Evolutionary conservation across 2,797 vertebrate species (phyloP), one percentile per base, ranked within the genome.

Genomic region (Etheostoma nigrum): DNA sequence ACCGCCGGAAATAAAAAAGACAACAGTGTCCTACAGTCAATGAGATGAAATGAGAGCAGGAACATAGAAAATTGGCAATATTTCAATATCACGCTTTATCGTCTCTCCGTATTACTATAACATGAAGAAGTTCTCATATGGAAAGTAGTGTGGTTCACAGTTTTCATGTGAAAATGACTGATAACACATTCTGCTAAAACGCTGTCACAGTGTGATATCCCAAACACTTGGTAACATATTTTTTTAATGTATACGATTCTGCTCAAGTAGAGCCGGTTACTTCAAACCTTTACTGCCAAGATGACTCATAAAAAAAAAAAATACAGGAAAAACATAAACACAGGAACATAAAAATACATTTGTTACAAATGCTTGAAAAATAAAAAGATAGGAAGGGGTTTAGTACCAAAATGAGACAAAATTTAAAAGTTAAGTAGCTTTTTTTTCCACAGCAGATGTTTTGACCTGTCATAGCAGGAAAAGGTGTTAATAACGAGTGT

Each of bases 101-200:
- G 21, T 79, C 66, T 71, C 23, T 51, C 52, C 33, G 36, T 72
- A 65, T 69, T 71, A 58, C 66, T 67, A 45, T 66, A 55, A 70
- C 72, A 62, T 72, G 66, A 74, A 66, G 53, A 69, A 52, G 74
- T 78, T 25, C 48, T 77, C 68, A 74, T 64, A 54, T 64, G 66
- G 79, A 72, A 55, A 79, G 30, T 76, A 59, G 53, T 70, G 33
- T 45, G n/a, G 60, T 68, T 88, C 75, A 73, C 83, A 85, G 53
- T 68, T 78, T 74, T 54, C 58, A 74, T 53, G 75, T 81, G 74
- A 75, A 86, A 89, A 87, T 83, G 49, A 68, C 81, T 19, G 36
- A 57, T 79, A 75, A 78, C 83, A 88, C 82, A 44, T 87, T 89
- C 77, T 60, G 18, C 45, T 60, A 19, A 77, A 84, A 73, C 71